Evolutionary conservation across 2,888 invertebrate genomes (phyloP).

Genomic region (Ramazzottius varieornatus): DNA sequence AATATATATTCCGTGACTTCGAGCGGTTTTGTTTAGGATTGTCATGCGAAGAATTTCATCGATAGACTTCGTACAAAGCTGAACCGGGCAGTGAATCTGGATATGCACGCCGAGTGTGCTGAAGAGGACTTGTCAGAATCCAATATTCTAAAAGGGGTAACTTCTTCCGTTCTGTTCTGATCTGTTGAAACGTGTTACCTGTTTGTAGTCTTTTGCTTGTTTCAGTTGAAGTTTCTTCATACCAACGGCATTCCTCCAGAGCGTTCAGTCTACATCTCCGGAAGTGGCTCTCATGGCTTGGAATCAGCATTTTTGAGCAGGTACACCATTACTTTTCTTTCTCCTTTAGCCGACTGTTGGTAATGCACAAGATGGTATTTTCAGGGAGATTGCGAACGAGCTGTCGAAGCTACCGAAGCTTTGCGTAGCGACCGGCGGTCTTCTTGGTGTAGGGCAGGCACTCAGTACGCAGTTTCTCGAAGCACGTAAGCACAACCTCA

Average conservation of each 20-base stretch:
- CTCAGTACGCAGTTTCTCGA: slow-evolving; percentile 10
- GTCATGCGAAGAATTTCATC: neutral
- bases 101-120: neutral
- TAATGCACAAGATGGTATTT: slow-evolving; percentile 6
- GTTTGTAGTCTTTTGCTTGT: neutral
- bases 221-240: neutral
- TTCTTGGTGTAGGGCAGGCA: slow-evolving; percentile 11
- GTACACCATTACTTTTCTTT: neutral
- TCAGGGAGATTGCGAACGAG: slow-evolving; percentile 12
- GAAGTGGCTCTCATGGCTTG: neutral
- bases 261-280: neutral
- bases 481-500: slow-evolving; percentile 8
- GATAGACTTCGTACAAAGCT: neutral
- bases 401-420: slow-evolving; percentile 11
- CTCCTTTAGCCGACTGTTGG: neutral
- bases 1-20: too few species aligned
- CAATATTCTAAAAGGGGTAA: neutral
- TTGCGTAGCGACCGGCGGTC: slow-evolving; percentile 11
- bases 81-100: neutral
- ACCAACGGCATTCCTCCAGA: neutral
- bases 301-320: neutral
- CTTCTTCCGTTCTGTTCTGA: too few species aligned
- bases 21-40: neutral
- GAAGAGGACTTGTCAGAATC: neutral
- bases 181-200: too few species aligned